A percentile compares a stretch with the other conserved stretches of the same genome.
Conservation (phyloP, 2,797 vertebrate species). For the Orestias chungarensis region DNA sequence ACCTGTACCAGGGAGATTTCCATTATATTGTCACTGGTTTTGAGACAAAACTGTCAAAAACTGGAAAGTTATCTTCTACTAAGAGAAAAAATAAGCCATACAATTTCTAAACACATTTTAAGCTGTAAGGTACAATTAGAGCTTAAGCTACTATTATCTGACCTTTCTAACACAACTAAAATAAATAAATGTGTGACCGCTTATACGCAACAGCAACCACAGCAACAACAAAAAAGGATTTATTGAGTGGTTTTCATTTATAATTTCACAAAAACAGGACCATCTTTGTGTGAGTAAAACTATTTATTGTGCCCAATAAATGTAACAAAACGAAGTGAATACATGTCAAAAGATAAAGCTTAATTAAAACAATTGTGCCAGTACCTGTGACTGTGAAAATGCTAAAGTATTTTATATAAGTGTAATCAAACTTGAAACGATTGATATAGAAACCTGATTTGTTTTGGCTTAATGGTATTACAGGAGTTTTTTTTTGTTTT, state of each 20-base stretch:
- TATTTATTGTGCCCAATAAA: neutral
- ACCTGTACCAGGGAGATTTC: neutral
- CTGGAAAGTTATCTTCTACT: neutral
- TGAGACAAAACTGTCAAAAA: neutral
- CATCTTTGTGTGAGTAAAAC: neutral
- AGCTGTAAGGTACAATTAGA: too few relatives aligned
- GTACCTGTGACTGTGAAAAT: neutral
- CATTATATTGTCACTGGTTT: neutral
- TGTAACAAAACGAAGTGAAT: neutral
- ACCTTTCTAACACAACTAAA: neutral
- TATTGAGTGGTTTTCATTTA: neutral
- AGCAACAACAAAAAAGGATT: neutral
- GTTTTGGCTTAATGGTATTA: too few relatives aligned
- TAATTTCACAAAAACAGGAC: neutral
- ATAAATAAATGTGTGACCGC: neutral
- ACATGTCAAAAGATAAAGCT: too few relatives aligned
- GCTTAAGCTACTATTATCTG: too few relatives aligned
- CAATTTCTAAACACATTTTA: neutral
- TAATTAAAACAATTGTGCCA: neutral
- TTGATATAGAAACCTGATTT: too few relatives aligned
- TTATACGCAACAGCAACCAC: neutral
- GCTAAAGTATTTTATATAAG: neutral
- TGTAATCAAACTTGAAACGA: neutral
- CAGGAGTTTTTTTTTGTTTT: too few relatives aligned
- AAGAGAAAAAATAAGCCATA: neutral